Percentiles rank a stretch among this genome's conserved stretches.
Evolutionary conservation across 2,797 vertebrate genomes (phyloP).

Genomic region (Sebastes kiyomatsui): DNA sequence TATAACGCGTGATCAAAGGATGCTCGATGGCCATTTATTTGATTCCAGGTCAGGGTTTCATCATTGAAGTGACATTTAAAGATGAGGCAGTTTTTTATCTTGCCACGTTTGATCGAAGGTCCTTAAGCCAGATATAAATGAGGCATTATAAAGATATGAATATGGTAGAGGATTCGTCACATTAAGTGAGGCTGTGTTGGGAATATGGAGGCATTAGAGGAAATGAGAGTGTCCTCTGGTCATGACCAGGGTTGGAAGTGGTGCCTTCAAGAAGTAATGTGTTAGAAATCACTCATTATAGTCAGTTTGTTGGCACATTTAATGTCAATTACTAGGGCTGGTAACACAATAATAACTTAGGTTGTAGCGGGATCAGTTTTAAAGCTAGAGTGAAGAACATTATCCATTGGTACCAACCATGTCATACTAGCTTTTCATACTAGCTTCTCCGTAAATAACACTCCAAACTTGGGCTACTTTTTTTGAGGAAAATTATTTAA

Average conservation of each 20-base stretch:
- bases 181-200: slow-evolving; percentile 12
- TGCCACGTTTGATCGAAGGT: slow-evolving; percentile 36
- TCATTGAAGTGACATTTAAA: slow-evolving; percentile 55
- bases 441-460: too few species aligned
- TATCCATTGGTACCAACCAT: too few species aligned
- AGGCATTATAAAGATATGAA: slow-evolving; percentile 24
- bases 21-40: slow-evolving; percentile 32
- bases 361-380: too few species aligned
- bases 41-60: slow-evolving; percentile 56
- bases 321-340: background rate
- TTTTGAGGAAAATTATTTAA: too few species aligned
- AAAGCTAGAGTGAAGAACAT: too few species aligned
- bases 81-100: slow-evolving; percentile 51
- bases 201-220: slow-evolving; percentile 7
- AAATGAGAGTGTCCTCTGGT: slow-evolving; percentile 1
- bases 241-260: background rate
- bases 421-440: too few species aligned
- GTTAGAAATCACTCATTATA: background rate
- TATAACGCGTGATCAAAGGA: slow-evolving; percentile 38
- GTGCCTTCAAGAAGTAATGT: background rate
- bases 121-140: slow-evolving; percentile 34
- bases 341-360: too few species aligned
- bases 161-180: slow-evolving; percentile 34
- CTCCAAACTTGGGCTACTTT: too few species aligned
- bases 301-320: background rate